phyloP scores from a whole-genome alignment of 2,888 invertebrate genomes.

The Molanna angustata region DNA sequence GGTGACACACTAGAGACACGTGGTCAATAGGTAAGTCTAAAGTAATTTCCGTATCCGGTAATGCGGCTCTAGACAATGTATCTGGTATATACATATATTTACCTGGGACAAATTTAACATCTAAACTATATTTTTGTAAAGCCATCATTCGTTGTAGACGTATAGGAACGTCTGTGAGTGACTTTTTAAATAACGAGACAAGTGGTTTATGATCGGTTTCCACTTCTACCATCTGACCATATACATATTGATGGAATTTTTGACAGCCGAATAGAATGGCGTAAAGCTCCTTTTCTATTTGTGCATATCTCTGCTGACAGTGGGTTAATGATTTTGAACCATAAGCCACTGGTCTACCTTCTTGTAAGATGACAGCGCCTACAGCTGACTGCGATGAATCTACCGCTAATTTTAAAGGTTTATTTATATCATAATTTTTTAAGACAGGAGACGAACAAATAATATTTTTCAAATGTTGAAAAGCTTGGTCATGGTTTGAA shows the following conservation, averaged over 20 bases:
- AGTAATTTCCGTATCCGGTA: background rate
- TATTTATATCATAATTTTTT: constrained; percentile 25
- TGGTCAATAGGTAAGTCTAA: no score
- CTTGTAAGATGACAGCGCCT: constrained; percentile 35
- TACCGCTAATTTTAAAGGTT: constrained; percentile 31
- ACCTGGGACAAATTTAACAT: constrained; percentile 21
- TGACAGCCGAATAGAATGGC: constrained; percentile 34
- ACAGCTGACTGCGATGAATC: constrained; percentile 35
- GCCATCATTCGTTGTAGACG: constrained; percentile 35
- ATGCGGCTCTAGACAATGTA: constrained; percentile 24
- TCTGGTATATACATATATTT: constrained; percentile 25
- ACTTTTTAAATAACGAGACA: constrained; percentile 35
- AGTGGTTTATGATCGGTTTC: constrained; percentile 37
- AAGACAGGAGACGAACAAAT: constrained; percentile 24
- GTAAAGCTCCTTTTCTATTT: constrained; percentile 36
- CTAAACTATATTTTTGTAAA: constrained; percentile 32
- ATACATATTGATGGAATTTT: constrained; percentile 36
- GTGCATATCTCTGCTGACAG: no score
- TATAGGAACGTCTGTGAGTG: constrained; percentile 26
- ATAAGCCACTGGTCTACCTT: constrained; percentile 35
- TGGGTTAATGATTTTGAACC: constrained; percentile 34
- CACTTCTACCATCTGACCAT: constrained; percentile 33
- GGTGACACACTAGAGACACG: no score
- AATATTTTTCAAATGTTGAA: constrained; percentile 27
- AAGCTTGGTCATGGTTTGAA: constrained; percentile 25